These are phyloP conservation scores for Hypena proboscidalis DNA, from an alignment of 2,888 invertebrate genomes.

Conservation along the genomic window DNA sequence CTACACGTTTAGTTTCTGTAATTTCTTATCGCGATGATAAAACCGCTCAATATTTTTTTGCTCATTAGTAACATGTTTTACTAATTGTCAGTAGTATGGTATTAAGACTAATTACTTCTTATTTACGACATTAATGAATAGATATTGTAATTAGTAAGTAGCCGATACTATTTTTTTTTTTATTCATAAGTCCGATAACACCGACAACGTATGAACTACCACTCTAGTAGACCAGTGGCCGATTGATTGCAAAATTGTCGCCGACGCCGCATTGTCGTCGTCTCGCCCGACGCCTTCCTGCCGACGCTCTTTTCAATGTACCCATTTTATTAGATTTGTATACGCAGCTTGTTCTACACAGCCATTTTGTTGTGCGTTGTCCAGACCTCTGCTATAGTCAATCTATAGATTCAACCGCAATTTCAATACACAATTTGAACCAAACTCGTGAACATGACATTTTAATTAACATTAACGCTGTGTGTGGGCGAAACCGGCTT, in stretches of 20 bases:
- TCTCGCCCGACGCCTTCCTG: slow-evolving; percentile 58
- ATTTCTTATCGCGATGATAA: no score
- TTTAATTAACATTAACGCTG: slow-evolving; percentile 58
- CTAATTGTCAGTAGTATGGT: no score
- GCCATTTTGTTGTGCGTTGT: slow-evolving; percentile 13
- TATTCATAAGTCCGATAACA: no score
- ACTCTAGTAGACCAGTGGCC: slow-evolving; percentile 44
- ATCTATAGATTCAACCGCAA: slow-evolving; percentile 5
- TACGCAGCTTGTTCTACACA: slow-evolving; percentile 18
- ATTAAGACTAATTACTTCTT: no score
- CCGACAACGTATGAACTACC: no score
- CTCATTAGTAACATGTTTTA: no score
- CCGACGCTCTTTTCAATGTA: slow-evolving; percentile 58
- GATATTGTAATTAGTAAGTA: background rate
- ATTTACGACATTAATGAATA: no score
- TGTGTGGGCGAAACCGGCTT: slow-evolving; percentile 57
- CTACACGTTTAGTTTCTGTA: no score
- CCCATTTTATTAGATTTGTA: slow-evolving; percentile 28
- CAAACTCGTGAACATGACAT: slow-evolving; percentile 59
- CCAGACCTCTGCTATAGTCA: slow-evolving; percentile 4
- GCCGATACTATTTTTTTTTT: no score
- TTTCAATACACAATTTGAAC: slow-evolving; percentile 55
- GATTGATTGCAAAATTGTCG: slow-evolving; percentile 77
- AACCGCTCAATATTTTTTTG: no score
- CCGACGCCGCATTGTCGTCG: slow-evolving; percentile 57